A percentile compares a stretch with the other conserved stretches of the same genome.
phyloP scores from a whole-genome alignment of 2,113 vertebrate genomes.

The Paradisaea rubra region DNA sequence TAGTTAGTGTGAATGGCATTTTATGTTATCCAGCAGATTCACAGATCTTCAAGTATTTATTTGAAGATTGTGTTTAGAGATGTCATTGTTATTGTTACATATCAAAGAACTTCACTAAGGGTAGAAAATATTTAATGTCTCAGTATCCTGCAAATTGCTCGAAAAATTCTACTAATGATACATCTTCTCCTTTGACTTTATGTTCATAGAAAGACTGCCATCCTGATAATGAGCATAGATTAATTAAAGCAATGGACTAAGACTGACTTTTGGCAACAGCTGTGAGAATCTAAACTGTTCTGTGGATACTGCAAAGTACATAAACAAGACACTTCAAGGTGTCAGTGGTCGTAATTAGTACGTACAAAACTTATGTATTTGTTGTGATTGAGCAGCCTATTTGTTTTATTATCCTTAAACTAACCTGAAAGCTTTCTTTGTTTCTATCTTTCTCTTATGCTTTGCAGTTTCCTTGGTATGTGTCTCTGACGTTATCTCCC shows the following conservation, averaged over 20 bases:
- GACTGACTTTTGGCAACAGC: background rate
- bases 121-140: conserved; percentile 25
- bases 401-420: background rate
- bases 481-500: background rate
- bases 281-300: background rate
- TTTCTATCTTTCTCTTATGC: background rate
- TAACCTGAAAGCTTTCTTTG: background rate
- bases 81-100: background rate
- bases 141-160: conserved; percentile 12
- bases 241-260: conserved; percentile 38
- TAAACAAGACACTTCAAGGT: background rate
- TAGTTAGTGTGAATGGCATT: background rate
- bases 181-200: conserved; percentile 33
- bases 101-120: conserved; percentile 13
- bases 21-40: background rate
- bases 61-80: background rate
- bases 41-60: background rate
- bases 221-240: background rate
- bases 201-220: background rate
- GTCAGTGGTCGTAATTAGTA: background rate
- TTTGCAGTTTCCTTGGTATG: background rate
- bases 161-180: background rate
- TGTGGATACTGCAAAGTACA: background rate
- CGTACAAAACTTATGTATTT: background rate
- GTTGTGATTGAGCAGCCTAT: background rate